Conservation (phyloP, 2,113 vertebrate species). For the Dinomys branickii region DNA sequence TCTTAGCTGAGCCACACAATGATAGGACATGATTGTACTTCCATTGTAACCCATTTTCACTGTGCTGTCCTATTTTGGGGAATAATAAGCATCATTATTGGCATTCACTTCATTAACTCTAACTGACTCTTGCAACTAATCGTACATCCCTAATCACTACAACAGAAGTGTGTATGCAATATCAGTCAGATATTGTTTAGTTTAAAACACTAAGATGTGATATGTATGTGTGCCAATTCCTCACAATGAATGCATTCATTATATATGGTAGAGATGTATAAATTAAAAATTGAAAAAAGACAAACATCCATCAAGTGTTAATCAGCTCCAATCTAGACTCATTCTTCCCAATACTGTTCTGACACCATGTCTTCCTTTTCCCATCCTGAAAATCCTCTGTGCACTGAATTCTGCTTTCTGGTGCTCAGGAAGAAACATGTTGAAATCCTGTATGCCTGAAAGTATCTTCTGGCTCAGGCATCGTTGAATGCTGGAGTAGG, state of each 20-base stretch:
- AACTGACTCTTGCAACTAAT: not conserved
- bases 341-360: not conserved
- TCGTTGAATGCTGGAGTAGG: not conserved
- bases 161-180: not conserved
- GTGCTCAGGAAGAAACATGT: not conserved
- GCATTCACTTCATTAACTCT: not conserved
- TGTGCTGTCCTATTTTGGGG: not conserved
- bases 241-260: not conserved
- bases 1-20: not conserved
- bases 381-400: not conserved
- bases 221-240: not conserved
- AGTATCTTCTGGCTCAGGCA: not conserved
- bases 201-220: not conserved
- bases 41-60: not conserved
- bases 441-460: not conserved
- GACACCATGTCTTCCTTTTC: not conserved
- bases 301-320: not conserved
- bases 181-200: not conserved
- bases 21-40: not conserved
- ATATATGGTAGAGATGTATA: not conserved
- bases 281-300: not conserved
- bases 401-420: not conserved
- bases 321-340: not conserved
- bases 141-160: not conserved
- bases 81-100: conserved; percentile 11